Evolutionary conservation across 2,888 invertebrate species (phyloP).

Genomic region (Lampropteryx suffumata): DNA sequence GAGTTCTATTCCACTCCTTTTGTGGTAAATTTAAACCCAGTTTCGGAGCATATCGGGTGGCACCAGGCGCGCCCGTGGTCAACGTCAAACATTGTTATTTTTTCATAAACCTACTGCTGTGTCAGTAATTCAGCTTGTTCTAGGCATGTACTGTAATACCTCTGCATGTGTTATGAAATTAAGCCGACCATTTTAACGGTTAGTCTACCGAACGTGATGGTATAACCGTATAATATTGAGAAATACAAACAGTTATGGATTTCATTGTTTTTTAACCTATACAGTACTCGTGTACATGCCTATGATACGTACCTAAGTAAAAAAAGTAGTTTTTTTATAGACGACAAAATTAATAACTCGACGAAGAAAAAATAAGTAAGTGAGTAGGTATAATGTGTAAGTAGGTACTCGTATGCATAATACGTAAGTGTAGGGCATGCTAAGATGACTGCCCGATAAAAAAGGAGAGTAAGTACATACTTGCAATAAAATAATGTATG

Average conservation of each 20-base stretch:
- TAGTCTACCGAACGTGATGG: background rate
- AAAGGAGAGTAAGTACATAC: conserved; percentile 53
- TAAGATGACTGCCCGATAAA: conserved; percentile 38
- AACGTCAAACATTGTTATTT: conserved; percentile 10
- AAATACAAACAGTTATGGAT: background rate
- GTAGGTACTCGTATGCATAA: no score
- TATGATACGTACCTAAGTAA: no score
- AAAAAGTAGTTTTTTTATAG: no score
- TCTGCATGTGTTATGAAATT: no score
- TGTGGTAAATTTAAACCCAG: conserved; percentile 12
- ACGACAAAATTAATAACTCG: no score
- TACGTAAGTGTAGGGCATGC: conserved; percentile 26
- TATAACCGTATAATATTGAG: background rate
- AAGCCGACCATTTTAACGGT: background rate
- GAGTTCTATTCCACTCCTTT: background rate
- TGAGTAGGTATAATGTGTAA: no score
- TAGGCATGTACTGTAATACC: no score
- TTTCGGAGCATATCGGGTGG: conserved; percentile 10
- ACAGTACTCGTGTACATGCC: no score
- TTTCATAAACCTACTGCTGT: no score
- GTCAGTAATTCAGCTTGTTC: no score
- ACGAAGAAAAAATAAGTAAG: conserved; percentile 13
- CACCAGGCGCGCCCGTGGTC: conserved; percentile 3
- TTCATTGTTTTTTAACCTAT: background rate
- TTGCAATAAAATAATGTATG: conserved; percentile 67